Conservation (phyloP, 2,113 vertebrate species). For the Scopus umbretta region DNA sequence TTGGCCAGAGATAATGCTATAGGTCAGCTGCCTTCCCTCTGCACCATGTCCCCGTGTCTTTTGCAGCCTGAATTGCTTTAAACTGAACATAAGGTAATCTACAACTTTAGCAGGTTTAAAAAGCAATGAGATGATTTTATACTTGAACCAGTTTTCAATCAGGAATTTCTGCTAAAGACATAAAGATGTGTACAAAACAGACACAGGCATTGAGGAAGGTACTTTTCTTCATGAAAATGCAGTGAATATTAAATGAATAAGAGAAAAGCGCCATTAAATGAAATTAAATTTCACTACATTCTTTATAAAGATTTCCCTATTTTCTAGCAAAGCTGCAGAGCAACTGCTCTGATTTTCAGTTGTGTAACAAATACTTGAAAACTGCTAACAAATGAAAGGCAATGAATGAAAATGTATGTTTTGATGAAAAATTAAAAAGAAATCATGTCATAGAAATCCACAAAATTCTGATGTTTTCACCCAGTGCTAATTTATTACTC, state of each 20-base stretch:
- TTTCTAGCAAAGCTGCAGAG: background rate
- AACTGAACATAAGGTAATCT: background rate
- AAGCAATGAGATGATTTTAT: background rate
- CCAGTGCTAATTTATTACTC: background rate
- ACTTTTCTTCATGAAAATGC: background rate
- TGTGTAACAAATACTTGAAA: background rate
- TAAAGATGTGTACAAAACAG: background rate
- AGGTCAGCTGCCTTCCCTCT: background rate
- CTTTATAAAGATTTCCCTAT: background rate
- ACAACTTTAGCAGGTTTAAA: background rate
- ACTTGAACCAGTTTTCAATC: background rate
- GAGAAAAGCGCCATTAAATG: background rate
- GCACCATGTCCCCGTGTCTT: rapidly evolving
- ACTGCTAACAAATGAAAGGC: background rate
- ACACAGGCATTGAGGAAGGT: background rate
- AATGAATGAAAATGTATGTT: background rate
- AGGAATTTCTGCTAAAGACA: background rate
- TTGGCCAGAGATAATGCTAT: background rate
- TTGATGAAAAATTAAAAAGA: background rate
- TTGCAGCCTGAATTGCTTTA: background rate
- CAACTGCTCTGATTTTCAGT: background rate
- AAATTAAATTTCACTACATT: background rate
- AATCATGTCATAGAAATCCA: background rate
- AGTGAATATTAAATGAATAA: background rate
- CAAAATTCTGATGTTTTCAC: background rate